These are phyloP conservation scores for Pocillopora verrucosa DNA, from an alignment of 64 coral and sea anemone genomes.

Conservation along the genomic window DNA sequence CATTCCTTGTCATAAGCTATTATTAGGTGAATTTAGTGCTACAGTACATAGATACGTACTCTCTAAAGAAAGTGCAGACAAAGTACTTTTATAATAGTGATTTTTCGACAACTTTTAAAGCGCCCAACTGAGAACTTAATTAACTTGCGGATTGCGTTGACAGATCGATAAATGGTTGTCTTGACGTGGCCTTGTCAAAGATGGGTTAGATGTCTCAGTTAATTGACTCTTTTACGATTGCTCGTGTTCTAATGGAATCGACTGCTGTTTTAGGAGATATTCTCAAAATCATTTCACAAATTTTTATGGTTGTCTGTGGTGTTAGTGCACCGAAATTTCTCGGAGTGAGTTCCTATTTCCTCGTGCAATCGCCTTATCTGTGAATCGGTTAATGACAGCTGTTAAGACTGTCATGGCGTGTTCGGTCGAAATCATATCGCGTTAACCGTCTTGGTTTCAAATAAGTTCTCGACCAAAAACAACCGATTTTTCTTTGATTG, in stretches of 20 bases:
- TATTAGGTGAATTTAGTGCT: not conserved
- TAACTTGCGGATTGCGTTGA: not conserved
- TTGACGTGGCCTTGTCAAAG: not conserved
- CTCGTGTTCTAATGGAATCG: not conserved
- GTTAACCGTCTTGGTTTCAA: not conserved
- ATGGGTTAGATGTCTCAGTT: not conserved
- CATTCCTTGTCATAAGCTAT: not conserved
- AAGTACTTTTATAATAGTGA: not conserved
- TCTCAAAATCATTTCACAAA: not conserved
- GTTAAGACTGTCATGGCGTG: not conserved
- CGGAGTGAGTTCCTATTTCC: not conserved
- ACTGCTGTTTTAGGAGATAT: not conserved
- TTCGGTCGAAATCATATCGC: not conserved
- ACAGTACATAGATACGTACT: not conserved
- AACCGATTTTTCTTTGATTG: not conserved
- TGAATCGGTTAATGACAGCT: conserved; percentile 3
- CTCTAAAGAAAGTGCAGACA: not conserved
- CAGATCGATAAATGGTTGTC: conserved; percentile 13
- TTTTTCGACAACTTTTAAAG: conserved; percentile 8
- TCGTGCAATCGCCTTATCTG: not conserved
- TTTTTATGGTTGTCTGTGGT: not conserved
- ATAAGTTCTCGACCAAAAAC: not conserved
- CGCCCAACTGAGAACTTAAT: conserved; percentile 10
- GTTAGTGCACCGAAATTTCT: not conserved
- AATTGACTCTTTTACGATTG: not conserved